Evolutionary conservation across 2,797 vertebrate species (phyloP), one percentile per base, ranked within the genome.

Genomic region (Myoxocephalus aenaeus): DNA sequence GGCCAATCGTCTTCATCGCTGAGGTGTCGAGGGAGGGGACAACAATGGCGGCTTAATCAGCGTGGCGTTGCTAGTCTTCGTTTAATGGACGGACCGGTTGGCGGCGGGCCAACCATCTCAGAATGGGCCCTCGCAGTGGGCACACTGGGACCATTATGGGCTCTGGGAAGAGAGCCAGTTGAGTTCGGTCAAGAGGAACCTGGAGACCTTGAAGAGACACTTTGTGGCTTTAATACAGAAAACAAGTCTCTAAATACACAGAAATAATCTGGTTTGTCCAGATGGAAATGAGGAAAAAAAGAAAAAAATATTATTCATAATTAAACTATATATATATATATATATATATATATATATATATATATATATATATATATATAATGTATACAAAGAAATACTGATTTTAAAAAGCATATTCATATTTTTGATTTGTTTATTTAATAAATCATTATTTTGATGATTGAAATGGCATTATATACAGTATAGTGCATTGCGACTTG

Each of bases 101-200:
- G 80, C 82, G 48, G 44, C 8, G 53, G 13, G 40, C 79, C 87
- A 76, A 0, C n/a, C 42, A 42, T n/a, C 48, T 51, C 50, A 69
- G 53, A 79, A 40, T 5, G 72, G 89, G 77, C 57, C 57, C 12
- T 42, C 12, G 68, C 54, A 11, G 53, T 53, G 78, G 79, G 75
- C 7, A 76, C 79, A 81, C 74, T 79, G 84, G 75, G 81, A 48
- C 66, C 81, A 65, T 71, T 78, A 71, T 77, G 62, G 57, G 50
- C 22, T 38, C 73, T 71, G 73, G 73, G 87, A 84, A 58, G 42
- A 36, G 38, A 13, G 40, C 11, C 11, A 12, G 40, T 11, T 10
- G 15, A 17, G 69, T 32, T 22, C 11, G 65, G 32, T 29, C 11
- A 20, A 57, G 48, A 72, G 75, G 17, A 51, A 63, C n/a, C 2